These are phyloP conservation scores for Emydocephalus ijimae DNA, from an alignment of 2,113 vertebrate genomes.

Conservation along the genomic window DNA sequence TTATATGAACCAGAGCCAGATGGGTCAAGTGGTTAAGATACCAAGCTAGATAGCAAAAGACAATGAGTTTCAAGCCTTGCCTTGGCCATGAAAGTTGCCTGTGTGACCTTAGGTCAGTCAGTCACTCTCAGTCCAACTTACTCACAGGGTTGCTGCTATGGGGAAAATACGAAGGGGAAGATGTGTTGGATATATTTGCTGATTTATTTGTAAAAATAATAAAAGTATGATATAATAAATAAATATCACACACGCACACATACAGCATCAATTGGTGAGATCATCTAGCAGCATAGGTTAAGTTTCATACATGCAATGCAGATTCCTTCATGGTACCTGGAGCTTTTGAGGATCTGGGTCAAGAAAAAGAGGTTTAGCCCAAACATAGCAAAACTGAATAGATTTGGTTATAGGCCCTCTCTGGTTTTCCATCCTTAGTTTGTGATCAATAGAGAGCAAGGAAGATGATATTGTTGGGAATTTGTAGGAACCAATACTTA, in stretches of 20 bases:
- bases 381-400: background rate
- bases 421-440: background rate
- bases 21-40: background rate
- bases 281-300: background rate
- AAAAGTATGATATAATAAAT: background rate
- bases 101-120: background rate
- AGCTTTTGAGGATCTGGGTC: background rate
- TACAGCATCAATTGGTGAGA: background rate
- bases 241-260: too few relatives aligned
- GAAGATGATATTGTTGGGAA: background rate
- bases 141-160: background rate
- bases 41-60: background rate
- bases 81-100: background rate
- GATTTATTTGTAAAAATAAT: background rate
- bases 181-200: background rate
- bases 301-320: background rate
- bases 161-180: background rate
- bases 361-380: background rate
- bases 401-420: background rate
- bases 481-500: background rate
- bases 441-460: background rate
- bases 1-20: background rate
- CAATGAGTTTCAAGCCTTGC: background rate
- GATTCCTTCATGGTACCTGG: background rate
- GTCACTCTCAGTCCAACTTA: background rate